Evolutionary conservation across 1,140 invertebrate genomes (phyloP).

Genomic region (Drosophila orena): DNA sequence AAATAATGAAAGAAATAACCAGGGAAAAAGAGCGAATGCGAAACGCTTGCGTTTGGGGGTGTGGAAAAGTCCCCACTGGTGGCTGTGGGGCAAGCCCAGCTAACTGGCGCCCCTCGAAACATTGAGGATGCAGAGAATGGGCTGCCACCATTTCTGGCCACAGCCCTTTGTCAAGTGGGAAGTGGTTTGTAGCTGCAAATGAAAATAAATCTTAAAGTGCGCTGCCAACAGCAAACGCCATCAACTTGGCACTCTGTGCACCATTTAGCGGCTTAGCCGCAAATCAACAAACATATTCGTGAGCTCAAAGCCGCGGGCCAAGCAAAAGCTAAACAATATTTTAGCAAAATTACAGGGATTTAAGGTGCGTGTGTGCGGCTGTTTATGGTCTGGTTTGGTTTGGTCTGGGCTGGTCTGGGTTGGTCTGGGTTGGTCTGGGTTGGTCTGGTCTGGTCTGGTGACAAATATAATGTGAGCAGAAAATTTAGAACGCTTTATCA

Average conservation of each 20-base stretch:
- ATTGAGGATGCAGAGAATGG: background rate
- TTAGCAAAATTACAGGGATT: conserved; percentile 79
- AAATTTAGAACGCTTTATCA: conserved; percentile 73
- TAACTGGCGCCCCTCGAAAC: conserved; percentile 29
- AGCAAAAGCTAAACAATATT: conserved; percentile 71
- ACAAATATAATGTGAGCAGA: conserved; percentile 67
- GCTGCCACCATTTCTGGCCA: conserved; percentile 10
- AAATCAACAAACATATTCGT: conserved; percentile 68
- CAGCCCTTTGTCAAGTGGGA: conserved; percentile 30
- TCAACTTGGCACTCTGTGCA: conserved; percentile 33
- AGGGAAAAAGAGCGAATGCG: conserved; percentile 2
- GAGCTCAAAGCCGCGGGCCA: conserved; percentile 20
- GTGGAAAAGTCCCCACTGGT: background rate
- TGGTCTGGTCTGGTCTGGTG: conserved; percentile 10
- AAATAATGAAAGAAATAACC: conserved; percentile 34
- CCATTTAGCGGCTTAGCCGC: conserved; percentile 68
- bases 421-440: too few relatives aligned
- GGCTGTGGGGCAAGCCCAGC: conserved; percentile 18
- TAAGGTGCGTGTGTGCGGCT: conserved; percentile 49
- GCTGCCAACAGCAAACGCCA: conserved; percentile 17
- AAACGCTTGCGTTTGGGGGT: background rate
- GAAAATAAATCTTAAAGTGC: conserved; percentile 59
- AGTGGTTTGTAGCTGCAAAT: conserved; percentile 35
- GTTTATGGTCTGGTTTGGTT: too few relatives aligned
- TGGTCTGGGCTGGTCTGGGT: conserved; percentile 2